These are phyloP conservation scores for Acanthornis magna DNA, from an alignment of 2,797 vertebrate genomes.

Conservation along the genomic window DNA sequence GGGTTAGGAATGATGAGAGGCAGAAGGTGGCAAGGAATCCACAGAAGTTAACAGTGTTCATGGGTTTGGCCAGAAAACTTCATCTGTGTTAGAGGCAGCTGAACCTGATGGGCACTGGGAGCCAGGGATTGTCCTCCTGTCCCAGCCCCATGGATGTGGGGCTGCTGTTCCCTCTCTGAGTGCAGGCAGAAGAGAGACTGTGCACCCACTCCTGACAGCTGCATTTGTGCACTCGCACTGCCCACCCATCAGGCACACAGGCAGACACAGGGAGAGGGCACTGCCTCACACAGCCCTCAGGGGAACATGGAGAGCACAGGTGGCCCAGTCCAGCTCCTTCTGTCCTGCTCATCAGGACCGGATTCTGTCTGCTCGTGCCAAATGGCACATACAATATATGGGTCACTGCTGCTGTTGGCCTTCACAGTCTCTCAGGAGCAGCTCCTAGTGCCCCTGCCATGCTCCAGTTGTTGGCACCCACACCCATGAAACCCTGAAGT, in stretches of 20 bases:
- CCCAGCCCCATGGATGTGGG: background rate
- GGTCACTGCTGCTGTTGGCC: background rate
- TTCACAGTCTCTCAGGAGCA: background rate
- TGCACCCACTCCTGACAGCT: background rate
- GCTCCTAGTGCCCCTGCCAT: background rate
- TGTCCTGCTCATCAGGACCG: background rate
- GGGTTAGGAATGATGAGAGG: background rate
- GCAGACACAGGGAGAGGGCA: background rate
- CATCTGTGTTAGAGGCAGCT: background rate
- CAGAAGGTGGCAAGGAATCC: background rate
- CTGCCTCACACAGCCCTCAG: background rate
- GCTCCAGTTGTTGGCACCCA: background rate
- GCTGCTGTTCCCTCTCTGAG: background rate
- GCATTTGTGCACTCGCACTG: background rate
- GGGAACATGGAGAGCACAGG: background rate
- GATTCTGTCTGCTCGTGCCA: background rate
- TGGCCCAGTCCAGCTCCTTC: background rate
- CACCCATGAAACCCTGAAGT: rapidly evolving
- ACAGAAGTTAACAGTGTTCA: background rate
- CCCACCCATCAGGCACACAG: background rate
- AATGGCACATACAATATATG: rapidly evolving
- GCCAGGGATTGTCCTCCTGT: background rate
- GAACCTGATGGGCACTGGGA: background rate
- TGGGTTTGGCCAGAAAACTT: background rate
- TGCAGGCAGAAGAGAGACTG: background rate